Base-by-base conservation (phyloP, 2,113 vertebrate genomes). In the Microtus oregoni region DNA sequence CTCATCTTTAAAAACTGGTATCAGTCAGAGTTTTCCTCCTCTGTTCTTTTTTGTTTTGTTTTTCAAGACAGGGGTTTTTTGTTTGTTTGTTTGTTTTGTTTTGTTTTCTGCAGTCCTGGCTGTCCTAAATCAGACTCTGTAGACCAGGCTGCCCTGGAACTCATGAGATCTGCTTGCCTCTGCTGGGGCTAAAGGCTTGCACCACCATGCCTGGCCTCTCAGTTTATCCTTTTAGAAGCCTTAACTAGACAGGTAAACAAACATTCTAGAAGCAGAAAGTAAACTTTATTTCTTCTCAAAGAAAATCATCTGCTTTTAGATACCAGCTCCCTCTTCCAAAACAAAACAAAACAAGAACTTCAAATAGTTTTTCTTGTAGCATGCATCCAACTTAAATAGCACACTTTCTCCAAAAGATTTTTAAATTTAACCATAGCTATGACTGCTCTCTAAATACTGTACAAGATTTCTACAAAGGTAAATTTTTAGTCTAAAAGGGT, bases 231-330 rank as follows among this genome's bases (percentile, higher is more conserved):
- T 79, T 85, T 50, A 4, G 35, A 90, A 94, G 65, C 22, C 81
- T 90, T 91, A 63, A 58, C 47, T 63, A 44, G 50, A 8, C n/a
- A 90, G n/a, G 94, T 2, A 41, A 17, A 14, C 55, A 91, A 17
- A 14, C 55, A 91, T 85, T 95, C 94, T 85, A 87, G 58, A 94
- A 93, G 72, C 35, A 92, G 67, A 95, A 70, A 85, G 7, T 75
- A 81, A 87, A 94, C 6, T 91, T 91, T 79, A 89, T 17, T 86
- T 63, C 47, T 90, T 90, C 32, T 92, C 14, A 91, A 95, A 96
- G 50, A 70, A 95, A 96, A 86, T 72, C 13, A 32, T 70, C 10
- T 52, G 41, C 19, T 92, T 79, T 87, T 93, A 35, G 22, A 92
- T 73, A 26, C 75, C 52, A 82, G 28, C 3, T 17, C 17, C 41